phyloP scores from a whole-genome alignment of 2,888 invertebrate genomes.

The Tinea pellionella region DNA sequence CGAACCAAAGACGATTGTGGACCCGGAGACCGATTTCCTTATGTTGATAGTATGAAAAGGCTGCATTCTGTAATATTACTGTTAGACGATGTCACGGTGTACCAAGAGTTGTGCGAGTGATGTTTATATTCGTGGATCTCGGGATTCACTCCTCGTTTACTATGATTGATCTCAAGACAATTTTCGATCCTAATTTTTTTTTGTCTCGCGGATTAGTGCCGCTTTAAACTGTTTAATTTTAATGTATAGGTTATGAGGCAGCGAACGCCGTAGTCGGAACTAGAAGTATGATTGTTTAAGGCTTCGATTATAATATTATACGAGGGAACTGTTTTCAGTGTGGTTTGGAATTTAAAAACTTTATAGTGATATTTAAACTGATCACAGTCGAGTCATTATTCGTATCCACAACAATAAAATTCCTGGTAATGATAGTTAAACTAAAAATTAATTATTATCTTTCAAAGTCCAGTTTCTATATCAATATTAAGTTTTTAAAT shows the following conservation, averaged over 20 bases:
- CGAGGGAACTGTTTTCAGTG: background rate
- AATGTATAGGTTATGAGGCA: constrained; percentile 38
- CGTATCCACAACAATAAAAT: too few species aligned
- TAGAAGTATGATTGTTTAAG: constrained; percentile 36
- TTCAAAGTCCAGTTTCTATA: too few species aligned
- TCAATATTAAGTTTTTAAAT: background rate
- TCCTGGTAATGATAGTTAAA: too few species aligned
- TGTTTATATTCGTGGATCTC: background rate
- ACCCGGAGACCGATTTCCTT: background rate
- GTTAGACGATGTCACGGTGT: background rate
- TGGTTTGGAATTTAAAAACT: background rate
- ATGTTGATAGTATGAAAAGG: background rate
- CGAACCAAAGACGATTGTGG: constrained; percentile 5
- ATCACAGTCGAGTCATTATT: too few species aligned
- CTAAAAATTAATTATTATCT: too few species aligned
- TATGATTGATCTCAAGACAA: constrained; percentile 66
- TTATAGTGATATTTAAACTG: too few species aligned
- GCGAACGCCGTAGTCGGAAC: constrained; percentile 19
- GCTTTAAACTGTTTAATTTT: constrained; percentile 46
- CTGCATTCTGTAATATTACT: constrained; percentile 12
- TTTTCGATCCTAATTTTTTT: constrained; percentile 62
- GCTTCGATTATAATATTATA: constrained; percentile 49
- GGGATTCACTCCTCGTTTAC: constrained; percentile 20
- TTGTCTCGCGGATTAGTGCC: constrained; percentile 46
- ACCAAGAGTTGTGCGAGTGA: background rate